Evolutionary conservation across 2,113 vertebrate genomes (phyloP), one percentile per base, ranked within the genome.

Genomic region (Apteryx mantelli): DNA sequence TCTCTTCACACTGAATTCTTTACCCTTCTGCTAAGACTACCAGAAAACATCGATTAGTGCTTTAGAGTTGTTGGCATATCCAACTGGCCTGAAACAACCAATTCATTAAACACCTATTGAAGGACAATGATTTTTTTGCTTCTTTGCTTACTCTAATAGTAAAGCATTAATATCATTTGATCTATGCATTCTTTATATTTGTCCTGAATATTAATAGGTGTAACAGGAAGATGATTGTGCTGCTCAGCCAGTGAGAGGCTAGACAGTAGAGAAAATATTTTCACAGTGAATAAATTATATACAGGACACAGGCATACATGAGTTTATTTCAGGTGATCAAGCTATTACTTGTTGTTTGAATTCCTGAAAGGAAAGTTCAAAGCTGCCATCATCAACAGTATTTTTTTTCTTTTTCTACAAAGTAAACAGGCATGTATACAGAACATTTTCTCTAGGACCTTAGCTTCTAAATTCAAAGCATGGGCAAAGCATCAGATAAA

Each of bases 241-340:
- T 83, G 60, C 36, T n/a, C 50, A 89, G 42, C 25, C 66, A 77
- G 52, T 38, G 48, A 26, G 5, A n/a, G 73, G 80, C 69, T 79
- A 93, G 91, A 82, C 74, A 87, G 81, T 13, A 93, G 53, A 85
- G 63, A 91, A 96, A 93, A 92, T 63, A 58, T 92, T 95, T 73
- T 58, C 78, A 69, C 40, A 66, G 66, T 28, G 58, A 93, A 91
- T 56, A 93, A 86, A 85, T 63, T 10, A 56, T 20, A 40, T 26
- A 79, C 26, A 55, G 30, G n/a, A 73, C 80, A 65, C 1, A 4
- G 42, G 20, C 40, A 71, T 20, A 58, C 32, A 44, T 56, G 70
- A 85, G 65, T 92, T 96, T 91, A 71, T 89, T 94, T 83, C 82
- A 96, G 90, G 73, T 85, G n/a, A 94, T 71, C 34, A 68, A 85